Percentiles rank a stretch among this genome's conserved stretches.
phyloP scores from a whole-genome alignment of 2,888 invertebrate genomes.

The Chaitophorus viminalis region DNA sequence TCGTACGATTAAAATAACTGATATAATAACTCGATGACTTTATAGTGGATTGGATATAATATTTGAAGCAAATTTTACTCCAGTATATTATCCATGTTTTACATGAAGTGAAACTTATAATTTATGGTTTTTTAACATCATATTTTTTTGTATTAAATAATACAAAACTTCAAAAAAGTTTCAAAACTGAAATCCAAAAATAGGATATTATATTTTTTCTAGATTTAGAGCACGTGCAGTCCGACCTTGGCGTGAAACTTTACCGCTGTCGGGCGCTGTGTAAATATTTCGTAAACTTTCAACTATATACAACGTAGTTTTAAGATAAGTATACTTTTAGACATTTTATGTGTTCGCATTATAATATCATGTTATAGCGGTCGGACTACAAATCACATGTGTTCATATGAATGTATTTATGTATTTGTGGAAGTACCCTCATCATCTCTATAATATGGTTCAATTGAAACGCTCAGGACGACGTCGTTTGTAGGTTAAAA shows the following conservation, averaged over 20 bases:
- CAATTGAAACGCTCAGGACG: background rate
- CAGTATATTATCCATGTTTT: background rate
- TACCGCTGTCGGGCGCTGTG: background rate
- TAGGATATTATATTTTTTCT: background rate
- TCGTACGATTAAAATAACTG: background rate
- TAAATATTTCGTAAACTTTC: background rate
- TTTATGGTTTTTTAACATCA: background rate
- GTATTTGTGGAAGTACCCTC: background rate
- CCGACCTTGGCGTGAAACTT: background rate
- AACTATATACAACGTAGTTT: no score
- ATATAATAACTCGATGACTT: background rate
- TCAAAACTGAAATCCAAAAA: background rate
- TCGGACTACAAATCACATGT: background rate
- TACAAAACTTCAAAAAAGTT: background rate
- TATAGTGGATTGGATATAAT: background rate
- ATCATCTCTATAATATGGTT: no score
- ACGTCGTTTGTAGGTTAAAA: no score
- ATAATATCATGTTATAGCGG: background rate
- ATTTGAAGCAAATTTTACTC: background rate
- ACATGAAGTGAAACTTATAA: background rate
- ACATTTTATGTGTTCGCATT: background rate
- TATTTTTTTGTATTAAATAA: background rate
- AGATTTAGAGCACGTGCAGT: background rate
- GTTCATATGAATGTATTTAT: background rate
- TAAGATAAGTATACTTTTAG: background rate